Evolutionary conservation across 2,888 invertebrate genomes (phyloP).

Genomic region (Heteropelma amictum): DNA sequence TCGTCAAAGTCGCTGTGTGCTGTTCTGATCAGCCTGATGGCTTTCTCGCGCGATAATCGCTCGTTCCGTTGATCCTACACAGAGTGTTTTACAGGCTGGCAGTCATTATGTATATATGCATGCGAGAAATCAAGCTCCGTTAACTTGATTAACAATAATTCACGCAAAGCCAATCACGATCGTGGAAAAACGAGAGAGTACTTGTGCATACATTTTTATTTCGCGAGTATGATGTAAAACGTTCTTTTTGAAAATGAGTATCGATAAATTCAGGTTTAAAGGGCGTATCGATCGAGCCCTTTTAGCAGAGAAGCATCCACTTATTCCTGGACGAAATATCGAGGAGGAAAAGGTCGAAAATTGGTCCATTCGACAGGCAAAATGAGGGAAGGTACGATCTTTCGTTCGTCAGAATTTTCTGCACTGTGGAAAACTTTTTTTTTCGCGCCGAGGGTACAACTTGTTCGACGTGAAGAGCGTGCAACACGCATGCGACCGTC

Average conservation of each 20-base stretch:
- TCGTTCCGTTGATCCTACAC: neutral
- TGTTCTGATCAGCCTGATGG: too few species aligned
- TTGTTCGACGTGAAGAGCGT: conserved; percentile 13
- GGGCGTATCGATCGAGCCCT: neutral
- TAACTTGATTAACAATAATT: conserved; percentile 56
- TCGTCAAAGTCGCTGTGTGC: neutral
- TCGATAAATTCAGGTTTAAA: neutral
- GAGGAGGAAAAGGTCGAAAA: neutral
- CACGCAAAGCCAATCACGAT: conserved; percentile 27
- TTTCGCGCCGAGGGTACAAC: neutral
- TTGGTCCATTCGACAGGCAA: too few species aligned
- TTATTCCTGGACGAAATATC: neutral
- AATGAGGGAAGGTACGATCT: too few species aligned
- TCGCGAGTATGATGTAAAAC: conserved; percentile 37
- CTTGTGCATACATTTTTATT: conserved; percentile 10
- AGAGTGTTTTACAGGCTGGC: neutral
- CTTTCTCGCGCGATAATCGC: conserved; percentile 15
- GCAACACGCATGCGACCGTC: conserved; percentile 11
- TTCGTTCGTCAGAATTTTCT: too few species aligned
- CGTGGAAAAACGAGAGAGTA: neutral
- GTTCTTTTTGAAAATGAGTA: neutral
- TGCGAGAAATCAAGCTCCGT: conserved; percentile 41
- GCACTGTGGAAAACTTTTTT: too few species aligned
- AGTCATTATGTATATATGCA: conserved; percentile 21
- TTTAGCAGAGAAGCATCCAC: neutral